Evolutionary conservation across 2,113 vertebrate genomes (phyloP).

Genomic region (Myotis brandtii): DNA sequence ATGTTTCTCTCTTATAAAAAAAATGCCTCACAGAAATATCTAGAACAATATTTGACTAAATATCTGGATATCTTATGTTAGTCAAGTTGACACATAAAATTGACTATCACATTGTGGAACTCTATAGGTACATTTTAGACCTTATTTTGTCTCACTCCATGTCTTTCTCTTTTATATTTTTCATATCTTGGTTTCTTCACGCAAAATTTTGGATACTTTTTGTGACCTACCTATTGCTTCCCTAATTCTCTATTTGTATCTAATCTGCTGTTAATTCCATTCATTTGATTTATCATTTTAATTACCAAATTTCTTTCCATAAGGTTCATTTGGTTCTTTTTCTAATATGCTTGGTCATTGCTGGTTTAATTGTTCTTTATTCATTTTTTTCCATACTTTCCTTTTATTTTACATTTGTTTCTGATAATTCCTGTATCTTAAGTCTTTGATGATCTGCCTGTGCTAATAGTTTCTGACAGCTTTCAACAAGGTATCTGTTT

Average conservation of each 20-base stretch:
- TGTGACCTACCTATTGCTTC: not conserved
- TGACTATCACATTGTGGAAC: not conserved
- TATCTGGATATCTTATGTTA: not conserved
- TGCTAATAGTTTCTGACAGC: not conserved
- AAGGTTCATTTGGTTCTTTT: not conserved
- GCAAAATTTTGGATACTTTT: not conserved
- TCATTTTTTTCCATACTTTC: not conserved
- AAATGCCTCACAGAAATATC: not conserved
- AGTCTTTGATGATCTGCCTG: not conserved
- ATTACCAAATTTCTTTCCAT: not conserved
- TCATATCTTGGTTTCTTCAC: not conserved
- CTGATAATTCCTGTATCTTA: constrained; percentile 9
- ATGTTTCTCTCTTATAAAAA: not conserved
- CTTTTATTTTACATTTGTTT: constrained; percentile 41
- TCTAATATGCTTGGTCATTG: not conserved
- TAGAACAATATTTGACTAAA: not conserved
- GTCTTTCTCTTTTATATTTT: not conserved
- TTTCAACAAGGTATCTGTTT: not conserved
- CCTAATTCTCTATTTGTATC: not conserved
- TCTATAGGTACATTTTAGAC: constrained; percentile 4
- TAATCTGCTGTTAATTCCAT: not conserved
- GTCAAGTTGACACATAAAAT: not conserved
- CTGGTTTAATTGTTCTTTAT: not conserved
- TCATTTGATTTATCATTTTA: not conserved
- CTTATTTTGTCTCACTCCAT: not conserved